These are phyloP conservation scores for Mechanitis mazaeus DNA, from an alignment of 2,888 invertebrate species.

Conservation along the genomic window DNA sequence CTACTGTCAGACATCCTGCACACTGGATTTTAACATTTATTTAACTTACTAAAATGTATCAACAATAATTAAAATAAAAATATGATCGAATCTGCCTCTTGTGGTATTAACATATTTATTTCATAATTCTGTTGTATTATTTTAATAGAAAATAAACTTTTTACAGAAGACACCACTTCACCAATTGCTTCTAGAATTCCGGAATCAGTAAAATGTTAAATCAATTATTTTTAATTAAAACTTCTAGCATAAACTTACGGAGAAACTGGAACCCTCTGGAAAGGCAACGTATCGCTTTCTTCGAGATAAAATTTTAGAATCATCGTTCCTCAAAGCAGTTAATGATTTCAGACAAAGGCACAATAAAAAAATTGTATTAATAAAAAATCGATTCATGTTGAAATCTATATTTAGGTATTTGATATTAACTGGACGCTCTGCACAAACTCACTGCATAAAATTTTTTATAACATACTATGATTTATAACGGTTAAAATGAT, in stretches of 20 bases:
- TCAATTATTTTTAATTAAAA: constrained; percentile 7
- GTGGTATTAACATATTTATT: too few species aligned
- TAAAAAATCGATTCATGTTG: background rate
- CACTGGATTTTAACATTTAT: constrained; percentile 38
- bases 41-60: too few species aligned
- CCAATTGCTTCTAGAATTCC: too few species aligned
- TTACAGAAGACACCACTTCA: too few species aligned
- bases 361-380: constrained; percentile 15
- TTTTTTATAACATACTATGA: constrained; percentile 21
- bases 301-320: constrained; percentile 68
- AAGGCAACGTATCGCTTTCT: constrained; percentile 81
- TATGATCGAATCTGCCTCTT: too few species aligned
- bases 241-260: constrained; percentile 70
- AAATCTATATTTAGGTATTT: background rate
- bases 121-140: too few species aligned
- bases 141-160: too few species aligned
- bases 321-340: constrained; percentile 35
- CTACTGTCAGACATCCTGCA: constrained; percentile 79
- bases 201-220: constrained; percentile 18
- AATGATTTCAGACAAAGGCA: constrained; percentile 16
- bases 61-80: too few species aligned
- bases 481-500: constrained; percentile 28
- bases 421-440: background rate
- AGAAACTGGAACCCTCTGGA: constrained; percentile 83
- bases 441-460: constrained; percentile 5